Evolutionary conservation across 2,113 vertebrate species (phyloP).

Genomic region (Myrmophylax atrothorax): DNA sequence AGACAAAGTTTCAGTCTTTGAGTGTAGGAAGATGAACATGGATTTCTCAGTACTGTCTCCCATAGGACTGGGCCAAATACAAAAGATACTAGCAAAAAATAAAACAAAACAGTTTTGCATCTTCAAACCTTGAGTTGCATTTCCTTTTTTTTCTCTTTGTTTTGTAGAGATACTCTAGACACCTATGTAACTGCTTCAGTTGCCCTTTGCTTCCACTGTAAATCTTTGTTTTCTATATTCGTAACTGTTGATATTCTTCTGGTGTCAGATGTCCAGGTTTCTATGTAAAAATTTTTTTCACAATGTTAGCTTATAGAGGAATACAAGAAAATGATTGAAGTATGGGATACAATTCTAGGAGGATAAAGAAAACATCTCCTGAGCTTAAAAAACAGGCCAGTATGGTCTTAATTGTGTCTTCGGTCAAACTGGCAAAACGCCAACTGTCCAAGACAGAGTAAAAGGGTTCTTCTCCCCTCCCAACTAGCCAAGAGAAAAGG

Average conservation of each 20-base stretch:
- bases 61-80: not conserved
- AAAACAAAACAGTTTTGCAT: not conserved
- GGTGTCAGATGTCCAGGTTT: not conserved
- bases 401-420: not conserved
- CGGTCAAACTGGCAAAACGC: no score
- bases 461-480: no score
- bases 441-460: no score
- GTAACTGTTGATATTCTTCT: not conserved
- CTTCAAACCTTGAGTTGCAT: not conserved
- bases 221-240: not conserved
- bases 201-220: not conserved
- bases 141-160: not conserved
- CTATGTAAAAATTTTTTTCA: not conserved
- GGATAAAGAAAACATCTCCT: not conserved
- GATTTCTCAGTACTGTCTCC: not conserved
- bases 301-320: accelerated
- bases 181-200: not conserved
- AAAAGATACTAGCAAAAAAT: not conserved
- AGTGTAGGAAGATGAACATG: not conserved
- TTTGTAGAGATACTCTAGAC: not conserved
- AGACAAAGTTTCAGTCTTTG: not conserved
- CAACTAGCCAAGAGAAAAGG: no score
- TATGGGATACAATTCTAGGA: not conserved
- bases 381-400: not conserved
- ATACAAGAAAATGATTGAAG: not conserved